Conservation (phyloP, 2,888 invertebrate genomes). For the Hedychridium roseum region DNA sequence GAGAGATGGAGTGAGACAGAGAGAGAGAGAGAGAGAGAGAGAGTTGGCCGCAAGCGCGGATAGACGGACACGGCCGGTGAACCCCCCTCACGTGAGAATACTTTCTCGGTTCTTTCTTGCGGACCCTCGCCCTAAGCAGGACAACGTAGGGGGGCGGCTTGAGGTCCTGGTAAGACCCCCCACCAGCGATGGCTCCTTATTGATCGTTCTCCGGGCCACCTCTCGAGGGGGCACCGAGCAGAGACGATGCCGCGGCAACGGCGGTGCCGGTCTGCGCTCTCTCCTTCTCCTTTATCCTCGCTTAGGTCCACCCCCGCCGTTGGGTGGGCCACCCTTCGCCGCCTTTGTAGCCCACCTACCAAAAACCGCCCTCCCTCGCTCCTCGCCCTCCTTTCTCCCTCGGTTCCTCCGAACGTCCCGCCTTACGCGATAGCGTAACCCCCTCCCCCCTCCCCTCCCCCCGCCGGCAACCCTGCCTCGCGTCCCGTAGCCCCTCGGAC, state of each 20-base stretch:
- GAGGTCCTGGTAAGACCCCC: constrained; percentile 62
- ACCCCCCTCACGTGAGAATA: constrained; percentile 53
- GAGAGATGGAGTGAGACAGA: constrained; percentile 7
- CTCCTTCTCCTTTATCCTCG: constrained; percentile 56
- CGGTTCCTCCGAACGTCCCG: constrained; percentile 19
- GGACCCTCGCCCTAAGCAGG: constrained; percentile 57
- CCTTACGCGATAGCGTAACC: constrained; percentile 27
- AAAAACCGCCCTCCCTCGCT: constrained; percentile 53
- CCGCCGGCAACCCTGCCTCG: constrained; percentile 8
- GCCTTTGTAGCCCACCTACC: constrained; percentile 59
- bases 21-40: too few species aligned
- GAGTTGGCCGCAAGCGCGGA: too few species aligned
- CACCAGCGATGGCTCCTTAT: constrained; percentile 60
- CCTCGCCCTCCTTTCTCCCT: constrained; percentile 24
- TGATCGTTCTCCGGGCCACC: constrained; percentile 62
- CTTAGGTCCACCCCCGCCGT: constrained; percentile 57
- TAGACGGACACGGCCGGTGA: constrained; percentile 24
- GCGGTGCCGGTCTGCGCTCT: constrained; percentile 43
- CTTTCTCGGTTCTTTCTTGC: constrained; percentile 63
- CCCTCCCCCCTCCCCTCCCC: constrained; percentile 15
- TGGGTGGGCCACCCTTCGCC: constrained; percentile 44
- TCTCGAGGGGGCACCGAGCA: constrained; percentile 41
- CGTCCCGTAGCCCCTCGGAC: constrained; percentile 34
- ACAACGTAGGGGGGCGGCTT: constrained; percentile 52
- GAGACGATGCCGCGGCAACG: neutral